Evolutionary conservation across 64 coral and sea anemone species (phyloP), one percentile per base, ranked within the genome.

Genomic region (Dendronephthya gigantea): DNA sequence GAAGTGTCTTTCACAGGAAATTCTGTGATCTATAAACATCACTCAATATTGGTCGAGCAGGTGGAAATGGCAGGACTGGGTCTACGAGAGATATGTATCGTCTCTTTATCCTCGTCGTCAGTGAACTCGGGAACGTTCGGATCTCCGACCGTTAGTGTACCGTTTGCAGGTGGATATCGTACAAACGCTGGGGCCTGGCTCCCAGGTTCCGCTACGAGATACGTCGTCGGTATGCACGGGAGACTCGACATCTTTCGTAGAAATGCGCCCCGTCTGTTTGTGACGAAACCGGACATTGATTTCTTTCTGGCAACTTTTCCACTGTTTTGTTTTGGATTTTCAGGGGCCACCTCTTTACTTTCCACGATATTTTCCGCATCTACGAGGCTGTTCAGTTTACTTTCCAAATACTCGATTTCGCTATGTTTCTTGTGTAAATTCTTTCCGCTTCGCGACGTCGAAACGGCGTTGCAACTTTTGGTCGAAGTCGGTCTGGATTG

Each of bases 191-290:
- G 93, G 68, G 93, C 90, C 32, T 87, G 51, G 29, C 92, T 90
- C 49, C 88, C 92, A 13, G 95, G 92, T 45, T 92, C 87, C n/a
- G 95, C 93, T 29, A 98, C 82, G 35, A 98, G 92, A 86, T 98
- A 98, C 6, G 95, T 98, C 35, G 95, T 98, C 13, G 95, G 95
- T 56, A 98, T 89, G n/a, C 93, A 90, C 12, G 95, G 95, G 52
- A 98, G 83, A 36, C 95, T 98, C 10, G 92, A 93, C 34, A 93
- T 92, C 28, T 92, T 83, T 16, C 95, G 89, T 36, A 98, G 84
- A 37, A 91, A 91, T 59, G 59, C 82, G 38, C 90, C 82, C 17
- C 91, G 85, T 85, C 88, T 98, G 40, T 98, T 92, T 14, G 92
- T 91, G 7, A 79, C 36, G 10, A 79, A 79, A 13, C 95, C 95